phyloP scores from a whole-genome alignment of 2,113 vertebrate species.

The Rhinogobius similis region DNA sequence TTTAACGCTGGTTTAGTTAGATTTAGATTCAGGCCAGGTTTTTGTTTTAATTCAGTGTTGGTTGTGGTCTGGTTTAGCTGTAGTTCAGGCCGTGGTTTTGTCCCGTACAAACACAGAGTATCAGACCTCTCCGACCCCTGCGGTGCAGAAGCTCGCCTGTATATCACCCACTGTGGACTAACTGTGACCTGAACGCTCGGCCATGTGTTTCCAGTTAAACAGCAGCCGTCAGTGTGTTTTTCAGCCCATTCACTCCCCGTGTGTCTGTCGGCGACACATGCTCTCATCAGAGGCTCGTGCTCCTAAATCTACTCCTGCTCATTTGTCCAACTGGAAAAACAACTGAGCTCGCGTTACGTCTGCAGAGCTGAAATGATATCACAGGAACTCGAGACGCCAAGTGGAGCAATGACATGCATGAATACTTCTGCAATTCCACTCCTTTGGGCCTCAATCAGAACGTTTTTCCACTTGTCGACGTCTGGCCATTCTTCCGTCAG shows the following conservation, averaged over 20 bases:
- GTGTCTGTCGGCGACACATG: slow-evolving; percentile 37
- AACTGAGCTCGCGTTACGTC: slow-evolving; percentile 14
- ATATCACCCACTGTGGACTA: slow-evolving; percentile 7
- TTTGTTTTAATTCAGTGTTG: too few species aligned
- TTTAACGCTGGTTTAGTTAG: too few species aligned
- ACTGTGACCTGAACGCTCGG: slow-evolving; percentile 31
- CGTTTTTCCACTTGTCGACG: slow-evolving; percentile 59
- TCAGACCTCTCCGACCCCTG: not conserved
- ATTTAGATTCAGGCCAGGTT: too few species aligned
- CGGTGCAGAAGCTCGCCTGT: not conserved
- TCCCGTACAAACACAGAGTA: not conserved
- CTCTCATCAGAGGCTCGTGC: slow-evolving; percentile 49
- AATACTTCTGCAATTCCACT: slow-evolving; percentile 57
- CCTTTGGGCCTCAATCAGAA: slow-evolving; percentile 23
- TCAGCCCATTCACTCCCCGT: slow-evolving; percentile 25
- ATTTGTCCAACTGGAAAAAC: slow-evolving; percentile 57
- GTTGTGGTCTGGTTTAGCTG: not conserved
- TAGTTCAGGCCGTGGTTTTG: not conserved
- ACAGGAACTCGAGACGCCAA: slow-evolving; percentile 41
- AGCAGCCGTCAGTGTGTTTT: slow-evolving; percentile 14
- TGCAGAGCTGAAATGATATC: slow-evolving; percentile 49
- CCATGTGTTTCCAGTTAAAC: slow-evolving; percentile 61
- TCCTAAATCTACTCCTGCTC: slow-evolving; percentile 43
- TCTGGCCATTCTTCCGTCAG: slow-evolving; percentile 56
- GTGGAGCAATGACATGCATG: slow-evolving; percentile 64